phyloP scores from a whole-genome alignment of 1,140 invertebrate species.

The Phortica variegata region DNA sequence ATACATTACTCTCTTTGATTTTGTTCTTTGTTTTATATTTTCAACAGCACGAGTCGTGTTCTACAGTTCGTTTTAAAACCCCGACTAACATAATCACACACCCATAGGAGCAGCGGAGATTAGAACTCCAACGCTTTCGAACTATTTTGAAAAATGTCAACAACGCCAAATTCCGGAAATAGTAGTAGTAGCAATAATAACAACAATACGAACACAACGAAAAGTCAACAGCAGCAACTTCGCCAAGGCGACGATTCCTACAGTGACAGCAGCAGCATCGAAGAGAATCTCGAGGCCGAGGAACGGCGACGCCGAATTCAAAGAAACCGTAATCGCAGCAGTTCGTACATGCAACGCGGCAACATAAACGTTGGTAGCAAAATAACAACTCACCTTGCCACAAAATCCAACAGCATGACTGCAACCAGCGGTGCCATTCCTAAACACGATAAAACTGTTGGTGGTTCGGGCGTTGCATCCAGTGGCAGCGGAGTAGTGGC shows the following conservation, averaged over 20 bases:
- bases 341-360: constrained; percentile 27
- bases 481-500: constrained; percentile 15
- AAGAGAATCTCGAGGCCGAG: constrained; percentile 65
- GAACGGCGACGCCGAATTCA: constrained; percentile 65
- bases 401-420: constrained; percentile 12
- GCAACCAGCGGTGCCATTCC: constrained; percentile 32
- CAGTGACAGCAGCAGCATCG: constrained; percentile 69
- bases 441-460: constrained; percentile 27
- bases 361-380: constrained; percentile 9
- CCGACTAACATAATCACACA: too few relatives aligned
- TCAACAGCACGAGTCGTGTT: too few relatives aligned
- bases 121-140: neutral
- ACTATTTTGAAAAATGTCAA: constrained; percentile 41
- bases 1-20: too few relatives aligned
- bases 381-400: constrained; percentile 1
- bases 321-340: constrained; percentile 62
- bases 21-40: too few relatives aligned
- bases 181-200: constrained; percentile 43
- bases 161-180: constrained; percentile 44
- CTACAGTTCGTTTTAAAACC: too few relatives aligned
- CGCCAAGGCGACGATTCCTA: constrained; percentile 36
- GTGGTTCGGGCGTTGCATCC: neutral
- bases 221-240: constrained; percentile 23
- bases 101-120: neutral
- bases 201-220: constrained; percentile 22